These are phyloP conservation scores for Etheostoma spectabile DNA, from an alignment of 2,113 vertebrate species.

Conservation along the genomic window DNA sequence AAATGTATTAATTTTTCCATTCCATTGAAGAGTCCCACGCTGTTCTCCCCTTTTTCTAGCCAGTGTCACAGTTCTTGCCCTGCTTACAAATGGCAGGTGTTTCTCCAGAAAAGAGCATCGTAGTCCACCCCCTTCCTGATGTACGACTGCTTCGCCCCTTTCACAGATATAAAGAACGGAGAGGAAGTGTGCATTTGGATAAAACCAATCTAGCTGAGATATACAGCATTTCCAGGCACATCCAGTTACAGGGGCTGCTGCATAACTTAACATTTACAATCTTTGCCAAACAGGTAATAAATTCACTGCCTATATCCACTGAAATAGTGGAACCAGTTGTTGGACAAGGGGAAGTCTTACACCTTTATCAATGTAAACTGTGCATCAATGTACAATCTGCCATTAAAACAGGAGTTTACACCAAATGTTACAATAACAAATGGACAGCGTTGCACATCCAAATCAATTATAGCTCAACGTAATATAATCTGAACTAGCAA, in stretches of 20 bases:
- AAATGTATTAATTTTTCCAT: slow-evolving; percentile 15
- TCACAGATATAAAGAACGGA: slow-evolving; percentile 24
- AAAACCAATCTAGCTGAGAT: slow-evolving; percentile 27
- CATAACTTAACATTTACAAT: slow-evolving; percentile 64
- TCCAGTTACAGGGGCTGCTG: slow-evolving; percentile 25
- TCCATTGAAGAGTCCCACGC: background rate
- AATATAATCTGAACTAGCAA: background rate
- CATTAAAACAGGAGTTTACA: background rate
- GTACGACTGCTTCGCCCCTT: slow-evolving; percentile 4
- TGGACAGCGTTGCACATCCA: background rate
- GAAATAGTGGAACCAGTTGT: slow-evolving; percentile 17
- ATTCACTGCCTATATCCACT: slow-evolving; percentile 3
- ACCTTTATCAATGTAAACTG: background rate
- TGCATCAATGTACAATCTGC: background rate
- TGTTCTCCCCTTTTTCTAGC: slow-evolving; percentile 14
- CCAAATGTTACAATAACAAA: background rate
- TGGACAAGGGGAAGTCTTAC: background rate
- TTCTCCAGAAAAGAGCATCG: background rate
- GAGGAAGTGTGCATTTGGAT: slow-evolving; percentile 30
- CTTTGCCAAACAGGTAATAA: slow-evolving; percentile 40
- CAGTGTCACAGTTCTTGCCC: slow-evolving; percentile 5
- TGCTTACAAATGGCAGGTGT: slow-evolving; percentile 37
- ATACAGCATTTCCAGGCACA: slow-evolving; percentile 37
- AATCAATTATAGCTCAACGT: background rate
- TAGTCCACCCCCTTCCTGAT: background rate